These are phyloP conservation scores for Hippasteria phrygiana DNA, from an alignment of 53 echinoderm and acorn worm genomes.

Conservation along the genomic window DNA sequence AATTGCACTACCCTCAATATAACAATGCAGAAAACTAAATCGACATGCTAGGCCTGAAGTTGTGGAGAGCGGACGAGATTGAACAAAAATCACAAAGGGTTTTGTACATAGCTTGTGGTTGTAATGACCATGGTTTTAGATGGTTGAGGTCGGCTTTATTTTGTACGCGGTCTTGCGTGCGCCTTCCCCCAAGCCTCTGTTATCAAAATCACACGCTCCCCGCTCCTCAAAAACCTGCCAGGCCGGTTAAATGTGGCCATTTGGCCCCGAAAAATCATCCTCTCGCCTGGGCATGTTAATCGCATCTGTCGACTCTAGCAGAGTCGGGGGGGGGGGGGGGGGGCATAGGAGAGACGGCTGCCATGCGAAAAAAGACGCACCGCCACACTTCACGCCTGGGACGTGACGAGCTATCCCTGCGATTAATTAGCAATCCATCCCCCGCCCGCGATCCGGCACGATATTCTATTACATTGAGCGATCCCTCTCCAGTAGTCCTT, in stretches of 20 bases:
- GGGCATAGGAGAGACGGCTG: neutral
- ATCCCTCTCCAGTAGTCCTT: slow-evolving; percentile 30
- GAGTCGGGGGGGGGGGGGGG: neutral
- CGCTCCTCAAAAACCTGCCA: neutral
- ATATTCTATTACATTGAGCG: slow-evolving; percentile 52
- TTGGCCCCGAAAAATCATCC: slow-evolving; percentile 42
- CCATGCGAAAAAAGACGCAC: neutral
- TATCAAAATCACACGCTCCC: neutral
- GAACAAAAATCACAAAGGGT: too few species aligned
- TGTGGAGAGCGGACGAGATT: too few species aligned
- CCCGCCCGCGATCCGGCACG: slow-evolving; percentile 8
- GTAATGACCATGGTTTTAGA: too few species aligned
- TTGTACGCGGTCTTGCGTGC: too few species aligned
- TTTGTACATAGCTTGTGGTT: too few species aligned
- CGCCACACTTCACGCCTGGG: slow-evolving; percentile 20
- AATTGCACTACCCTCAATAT: too few species aligned
- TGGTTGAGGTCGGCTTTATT: too few species aligned
- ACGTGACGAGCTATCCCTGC: slow-evolving; percentile 60
- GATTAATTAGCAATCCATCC: slow-evolving; percentile 63
- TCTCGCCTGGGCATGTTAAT: slow-evolving; percentile 55
- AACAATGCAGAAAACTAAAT: too few species aligned
- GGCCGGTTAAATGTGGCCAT: neutral
- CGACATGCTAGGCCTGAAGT: too few species aligned
- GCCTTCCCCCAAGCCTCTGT: too few species aligned
- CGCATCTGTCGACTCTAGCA: slow-evolving; percentile 45